Conservation (phyloP, 2,888 invertebrate species). For the Papilio elwesi region DNA sequence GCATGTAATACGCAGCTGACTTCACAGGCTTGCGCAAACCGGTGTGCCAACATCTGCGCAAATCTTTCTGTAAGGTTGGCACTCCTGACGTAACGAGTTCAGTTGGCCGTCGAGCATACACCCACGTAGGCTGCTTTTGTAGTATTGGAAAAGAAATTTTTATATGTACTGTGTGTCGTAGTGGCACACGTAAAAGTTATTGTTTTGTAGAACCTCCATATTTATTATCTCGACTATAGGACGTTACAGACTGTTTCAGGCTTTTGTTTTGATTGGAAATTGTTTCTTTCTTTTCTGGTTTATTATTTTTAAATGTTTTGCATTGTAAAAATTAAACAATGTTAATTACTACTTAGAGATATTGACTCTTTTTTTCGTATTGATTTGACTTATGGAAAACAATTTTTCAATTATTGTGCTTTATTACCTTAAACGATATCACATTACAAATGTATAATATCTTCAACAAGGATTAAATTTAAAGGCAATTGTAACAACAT, state of each 20-base stretch:
- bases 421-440: too few species aligned
- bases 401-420: too few species aligned
- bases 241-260: background rate
- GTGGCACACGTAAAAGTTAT: constrained; percentile 15
- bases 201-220: background rate
- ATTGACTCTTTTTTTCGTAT: too few species aligned
- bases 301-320: too few species aligned
- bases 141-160: background rate
- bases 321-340: too few species aligned
- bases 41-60: constrained; percentile 36
- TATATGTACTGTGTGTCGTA: constrained; percentile 1
- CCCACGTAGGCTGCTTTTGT: constrained; percentile 27
- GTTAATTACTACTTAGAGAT: too few species aligned
- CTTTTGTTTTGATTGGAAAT: background rate
- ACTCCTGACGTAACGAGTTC: constrained; percentile 26
- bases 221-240: background rate
- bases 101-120: constrained; percentile 36
- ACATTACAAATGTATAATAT: too few species aligned
- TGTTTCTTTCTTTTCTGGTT: too few species aligned
- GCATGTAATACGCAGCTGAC: constrained; percentile 26
- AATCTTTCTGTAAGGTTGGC: constrained; percentile 25
- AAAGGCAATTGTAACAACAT: too few species aligned
- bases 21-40: constrained; percentile 32
- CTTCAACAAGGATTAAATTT: too few species aligned
- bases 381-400: too few species aligned